Evolutionary conservation across 37 sponge, comb jelly and placozoan species (phyloP).

Genomic region (Cliona cf. orientalis): DNA sequence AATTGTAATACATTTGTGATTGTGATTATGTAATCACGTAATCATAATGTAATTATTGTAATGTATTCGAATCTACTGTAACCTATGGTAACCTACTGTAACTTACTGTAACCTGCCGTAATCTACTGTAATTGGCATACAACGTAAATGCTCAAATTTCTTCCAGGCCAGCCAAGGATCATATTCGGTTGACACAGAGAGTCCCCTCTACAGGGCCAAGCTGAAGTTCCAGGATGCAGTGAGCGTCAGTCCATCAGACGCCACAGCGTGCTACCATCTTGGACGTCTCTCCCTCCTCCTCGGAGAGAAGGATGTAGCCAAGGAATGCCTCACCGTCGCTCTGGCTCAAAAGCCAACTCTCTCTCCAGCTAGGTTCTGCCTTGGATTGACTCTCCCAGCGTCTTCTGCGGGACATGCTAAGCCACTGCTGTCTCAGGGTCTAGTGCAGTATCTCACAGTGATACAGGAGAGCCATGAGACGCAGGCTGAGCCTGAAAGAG

Average conservation of each 20-base stretch:
- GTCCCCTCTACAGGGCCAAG: conserved; percentile 79
- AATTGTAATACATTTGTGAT: too few species aligned
- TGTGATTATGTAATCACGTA: too few species aligned
- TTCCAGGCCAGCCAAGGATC: conserved; percentile 62
- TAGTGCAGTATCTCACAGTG: conserved; percentile 49
- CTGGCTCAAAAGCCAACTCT: conserved; percentile 71
- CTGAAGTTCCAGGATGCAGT: conserved; percentile 86
- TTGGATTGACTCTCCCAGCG: conserved; percentile 57
- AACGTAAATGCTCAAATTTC: background rate
- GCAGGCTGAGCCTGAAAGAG: background rate
- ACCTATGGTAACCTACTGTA: too few species aligned
- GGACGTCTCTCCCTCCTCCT: conserved; percentile 78
- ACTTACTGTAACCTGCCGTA: too few species aligned
- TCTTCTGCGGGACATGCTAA: conserved; percentile 18
- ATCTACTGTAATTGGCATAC: too few species aligned
- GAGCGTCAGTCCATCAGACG: conserved; percentile 54
- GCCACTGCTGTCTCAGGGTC: conserved; percentile 54
- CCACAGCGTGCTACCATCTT: conserved; percentile 67
- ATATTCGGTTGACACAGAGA: conserved; percentile 54
- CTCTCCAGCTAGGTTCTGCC: conserved; percentile 66
- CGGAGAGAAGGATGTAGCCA: conserved; percentile 73
- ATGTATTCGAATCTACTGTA: background rate
- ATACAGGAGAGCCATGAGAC: conserved; percentile 26
- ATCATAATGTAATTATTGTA: background rate
- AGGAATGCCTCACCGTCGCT: conserved; percentile 72